Conservation (phyloP, 1,140 invertebrate genomes). For the Drosophila truncata region DNA sequence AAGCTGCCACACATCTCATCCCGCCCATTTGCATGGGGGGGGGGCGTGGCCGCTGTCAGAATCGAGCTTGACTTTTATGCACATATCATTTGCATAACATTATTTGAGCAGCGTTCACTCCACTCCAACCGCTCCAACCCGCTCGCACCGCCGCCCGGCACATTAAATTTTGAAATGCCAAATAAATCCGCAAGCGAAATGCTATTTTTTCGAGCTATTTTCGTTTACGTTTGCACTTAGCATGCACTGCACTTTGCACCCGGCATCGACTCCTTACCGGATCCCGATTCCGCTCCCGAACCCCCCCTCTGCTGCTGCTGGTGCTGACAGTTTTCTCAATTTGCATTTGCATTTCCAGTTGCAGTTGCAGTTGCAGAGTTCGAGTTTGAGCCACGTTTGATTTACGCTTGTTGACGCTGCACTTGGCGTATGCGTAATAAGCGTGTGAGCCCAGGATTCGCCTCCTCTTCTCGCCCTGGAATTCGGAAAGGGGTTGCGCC, state of each 20-base stretch:
- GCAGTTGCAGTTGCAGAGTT: slow-evolving; percentile 56
- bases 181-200: slow-evolving; percentile 80
- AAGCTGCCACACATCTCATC: slow-evolving; percentile 74
- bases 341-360: slow-evolving; percentile 68
- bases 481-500: slow-evolving; percentile 2
- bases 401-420: slow-evolving; percentile 64
- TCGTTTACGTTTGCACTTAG: slow-evolving; percentile 67
- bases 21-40: slow-evolving; percentile 23
- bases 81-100: slow-evolving; percentile 85
- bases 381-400: slow-evolving; percentile 69
- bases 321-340: slow-evolving; percentile 73
- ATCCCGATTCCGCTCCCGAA: background rate
- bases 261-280: slow-evolving; percentile 9
- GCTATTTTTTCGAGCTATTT: slow-evolving; percentile 71
- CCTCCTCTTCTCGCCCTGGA: too few relatives aligned
- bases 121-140: slow-evolving; percentile 11
- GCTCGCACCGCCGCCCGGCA: slow-evolving; percentile 34
- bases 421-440: slow-evolving; percentile 75
- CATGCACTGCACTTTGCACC: slow-evolving; percentile 65
- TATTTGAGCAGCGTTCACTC: slow-evolving; percentile 60
- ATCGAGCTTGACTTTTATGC: slow-evolving; percentile 81
- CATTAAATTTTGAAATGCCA: slow-evolving; percentile 79
- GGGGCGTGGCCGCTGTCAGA: slow-evolving; percentile 35
- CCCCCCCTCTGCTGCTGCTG: slow-evolving; percentile 17
- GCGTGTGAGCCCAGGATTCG: slow-evolving; percentile 51